Base-by-base conservation (phyloP, 1,140 invertebrate species). In the Elysia chlorotica region DNA sequence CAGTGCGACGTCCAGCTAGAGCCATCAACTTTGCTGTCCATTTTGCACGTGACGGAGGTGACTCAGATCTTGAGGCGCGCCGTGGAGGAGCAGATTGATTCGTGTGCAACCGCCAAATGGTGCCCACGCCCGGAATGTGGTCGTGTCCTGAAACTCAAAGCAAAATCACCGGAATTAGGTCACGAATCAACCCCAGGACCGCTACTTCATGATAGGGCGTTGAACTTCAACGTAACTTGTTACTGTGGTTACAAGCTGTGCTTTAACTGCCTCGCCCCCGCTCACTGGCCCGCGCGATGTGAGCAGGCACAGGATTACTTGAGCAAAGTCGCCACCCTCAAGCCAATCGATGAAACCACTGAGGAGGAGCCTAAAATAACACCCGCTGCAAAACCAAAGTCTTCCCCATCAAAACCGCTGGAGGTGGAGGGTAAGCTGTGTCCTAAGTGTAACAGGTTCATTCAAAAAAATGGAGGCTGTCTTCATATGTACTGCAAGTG, bases 271-370 rank as follows among this genome's bases (percentile, higher is more conserved):
- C 53, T 80, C 2, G 37, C 74, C n/a, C 48, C 53, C 14, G 36
- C 78, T 6, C 81, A 83, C 41, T 83, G 79, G 78, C 81, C 81
- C 10, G 77, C 76, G 0, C 38, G 72, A 30, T 83, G 81, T 73
- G 73, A 77, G 14, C 57, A 69, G 2, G 74, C 73, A 1, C 35
- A 30, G 14, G 28, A 41, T 0, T 82, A 81, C 59, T 69, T 48
- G 54, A 59, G 56, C 17, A 76, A 56, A 48, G 21, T 80, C 6
- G 3, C 2, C 3, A 48, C 65, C 21, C 23, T 66, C 4, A 66
- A 53, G 23, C 48, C 33, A 23, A 3, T 19, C 4, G 23, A 69
- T 14, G 54, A 69, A 4, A 25, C 23, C 3, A 5, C 14, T 6
- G 66, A 69, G 3, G 48, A 56, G 6, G 2, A 2, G 23, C 2